Evolutionary conservation across 2,113 vertebrate genomes (phyloP).

Genomic region (Pontoporia blainvillei): DNA sequence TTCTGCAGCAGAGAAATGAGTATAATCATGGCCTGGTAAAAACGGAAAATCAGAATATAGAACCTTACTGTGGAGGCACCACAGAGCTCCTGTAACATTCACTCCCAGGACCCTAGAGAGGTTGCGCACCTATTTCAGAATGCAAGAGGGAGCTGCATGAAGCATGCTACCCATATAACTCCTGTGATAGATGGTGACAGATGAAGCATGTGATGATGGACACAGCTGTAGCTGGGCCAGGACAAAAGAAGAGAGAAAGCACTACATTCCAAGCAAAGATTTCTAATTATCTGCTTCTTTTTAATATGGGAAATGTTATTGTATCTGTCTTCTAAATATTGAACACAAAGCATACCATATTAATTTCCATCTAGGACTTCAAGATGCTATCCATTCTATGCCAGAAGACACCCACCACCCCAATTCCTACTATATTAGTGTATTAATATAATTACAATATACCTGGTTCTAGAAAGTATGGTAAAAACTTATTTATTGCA

Average conservation of each 20-base stretch:
- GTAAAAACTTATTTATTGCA: background rate
- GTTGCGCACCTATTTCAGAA: background rate
- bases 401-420: background rate
- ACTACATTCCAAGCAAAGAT: background rate
- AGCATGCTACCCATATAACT: background rate
- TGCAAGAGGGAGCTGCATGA: background rate
- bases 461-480: background rate
- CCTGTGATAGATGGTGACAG: background rate
- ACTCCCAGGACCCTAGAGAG: background rate
- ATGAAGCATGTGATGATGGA: background rate
- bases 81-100: fast-evolving
- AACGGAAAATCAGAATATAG: background rate
- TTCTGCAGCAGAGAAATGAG: background rate
- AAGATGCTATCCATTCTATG: background rate
- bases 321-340: background rate
- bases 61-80: background rate
- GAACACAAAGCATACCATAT: background rate
- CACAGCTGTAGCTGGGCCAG: background rate
- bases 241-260: constrained; percentile 35
- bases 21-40: background rate
- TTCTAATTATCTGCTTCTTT: constrained; percentile 47
- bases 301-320: background rate
- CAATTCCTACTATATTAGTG: background rate
- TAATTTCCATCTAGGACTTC: background rate
- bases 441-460: background rate